Base-by-base conservation (phyloP, 2,113 vertebrate species). In the Choloepus hoffmanni region DNA sequence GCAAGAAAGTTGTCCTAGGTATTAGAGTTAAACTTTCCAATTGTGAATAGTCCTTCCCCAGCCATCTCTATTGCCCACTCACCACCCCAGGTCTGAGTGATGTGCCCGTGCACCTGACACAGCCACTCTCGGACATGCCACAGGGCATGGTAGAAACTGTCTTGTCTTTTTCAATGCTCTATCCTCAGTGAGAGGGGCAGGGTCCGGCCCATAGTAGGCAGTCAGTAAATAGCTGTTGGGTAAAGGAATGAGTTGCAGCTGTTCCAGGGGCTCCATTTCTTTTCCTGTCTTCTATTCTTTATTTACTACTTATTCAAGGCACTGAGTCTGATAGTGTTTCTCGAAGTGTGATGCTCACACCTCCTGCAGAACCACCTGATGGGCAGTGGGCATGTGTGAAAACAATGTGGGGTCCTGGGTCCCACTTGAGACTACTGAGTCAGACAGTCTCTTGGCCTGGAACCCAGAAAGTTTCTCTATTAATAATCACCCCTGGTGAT, bases 31-130 rank as follows among this genome's bases (percentile, higher is more conserved):
- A 79, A 33, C 24, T 36, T 89, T 72, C 45, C 16, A 50, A 3
- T 21, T 48, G 26, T 15, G 43, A 88, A 19, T 18, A 2, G 40
- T 63, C 30, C 82, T 60, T 73, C n/a, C 19, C 36, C 16, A 62
- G 24, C 30, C 74, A 18, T 7, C 23, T 72, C 43, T 0, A 1
- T 36, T 9, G 7, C 23, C 53, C 28, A 7, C 5, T 16, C 60
- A 40, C 24, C 3, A 3, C 28, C 74, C 26, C 45, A 62, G 60
- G 36, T 70, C 43, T 26, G 53, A n/a, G 48, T 16, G 63, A 58
- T 0, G 0, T 65, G 53, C 45, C 43, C 23, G 9, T n/a, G 48
- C 1, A 13, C 23, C 36, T 55, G 0, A 15, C n/a, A 11, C 33
- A 24, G 36, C 53, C 67, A 63, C 36, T 40, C 23, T 23, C 30